Conservation (phyloP, 37 sponge, comb jelly and placozoan genomes). For the Beroe ovata region DNA sequence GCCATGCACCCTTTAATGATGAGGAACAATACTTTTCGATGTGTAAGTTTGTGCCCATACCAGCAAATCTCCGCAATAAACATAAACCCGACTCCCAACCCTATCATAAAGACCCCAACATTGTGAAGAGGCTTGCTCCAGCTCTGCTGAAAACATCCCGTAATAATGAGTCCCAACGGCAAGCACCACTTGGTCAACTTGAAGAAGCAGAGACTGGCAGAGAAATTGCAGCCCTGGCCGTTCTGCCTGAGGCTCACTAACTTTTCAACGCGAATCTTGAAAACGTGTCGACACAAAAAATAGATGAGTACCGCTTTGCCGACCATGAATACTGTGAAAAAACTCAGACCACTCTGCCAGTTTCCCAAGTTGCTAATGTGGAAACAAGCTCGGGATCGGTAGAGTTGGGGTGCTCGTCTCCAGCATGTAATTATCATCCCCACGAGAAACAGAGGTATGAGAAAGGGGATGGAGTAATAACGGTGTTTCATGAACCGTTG, state of each 20-base stretch:
- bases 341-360: conserved; percentile 35
- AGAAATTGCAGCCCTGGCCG: neutral
- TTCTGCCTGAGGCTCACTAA: neutral
- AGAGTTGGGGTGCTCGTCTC: neutral
- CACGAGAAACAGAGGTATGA: neutral
- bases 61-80: neutral
- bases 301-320: neutral
- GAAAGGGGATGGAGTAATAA: neutral
- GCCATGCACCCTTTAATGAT: neutral
- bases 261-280: neutral
- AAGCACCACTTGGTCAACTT: neutral
- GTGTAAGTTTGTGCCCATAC: neutral
- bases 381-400: neutral
- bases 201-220: neutral
- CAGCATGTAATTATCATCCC: neutral
- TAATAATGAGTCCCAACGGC: neutral
- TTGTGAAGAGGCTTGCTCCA: neutral
- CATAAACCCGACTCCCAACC: neutral
- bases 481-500: neutral
- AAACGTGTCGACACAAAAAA: neutral
- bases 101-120: neutral
- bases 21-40: neutral
- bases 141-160: conserved; percentile 23
- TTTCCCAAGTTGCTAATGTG: conserved; percentile 27
- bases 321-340: neutral